These are phyloP conservation scores for Ptychadena robeensis DNA, from an alignment of 2,797 vertebrate genomes.

Conservation along the genomic window DNA sequence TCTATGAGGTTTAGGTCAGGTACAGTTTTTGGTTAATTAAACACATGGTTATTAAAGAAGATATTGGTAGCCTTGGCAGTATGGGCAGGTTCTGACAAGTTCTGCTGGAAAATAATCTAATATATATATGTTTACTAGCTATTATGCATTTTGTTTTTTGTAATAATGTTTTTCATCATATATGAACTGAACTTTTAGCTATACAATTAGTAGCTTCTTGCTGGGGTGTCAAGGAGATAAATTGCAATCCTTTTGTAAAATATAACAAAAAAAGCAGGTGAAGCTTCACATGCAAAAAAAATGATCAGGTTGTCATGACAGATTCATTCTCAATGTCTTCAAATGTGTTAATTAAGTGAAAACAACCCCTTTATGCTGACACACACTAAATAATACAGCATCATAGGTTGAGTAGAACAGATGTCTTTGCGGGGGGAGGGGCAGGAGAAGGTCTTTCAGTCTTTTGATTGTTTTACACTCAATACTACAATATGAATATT, in stretches of 20 bases:
- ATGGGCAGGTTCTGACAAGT: no score
- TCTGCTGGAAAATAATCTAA: no score
- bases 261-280: slow-evolving; percentile 6
- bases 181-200: no score
- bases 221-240: neutral
- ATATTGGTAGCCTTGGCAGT: no score
- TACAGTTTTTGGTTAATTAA: no score
- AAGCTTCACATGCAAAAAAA: slow-evolving; percentile 45
- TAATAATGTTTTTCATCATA: no score
- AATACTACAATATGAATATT: neutral
- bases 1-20: no score
- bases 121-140: no score
- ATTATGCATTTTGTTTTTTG: no score
- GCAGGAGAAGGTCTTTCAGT: neutral
- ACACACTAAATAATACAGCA: slow-evolving; percentile 58
- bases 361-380: slow-evolving; percentile 44
- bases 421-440: slow-evolving; percentile 46
- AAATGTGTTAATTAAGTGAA: slow-evolving; percentile 60
- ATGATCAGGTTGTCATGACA: slow-evolving; percentile 44
- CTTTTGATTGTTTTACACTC: no score
- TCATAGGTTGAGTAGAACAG: slow-evolving; percentile 52
- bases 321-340: slow-evolving; percentile 43
- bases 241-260: neutral
- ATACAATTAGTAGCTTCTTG: neutral
- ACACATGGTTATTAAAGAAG: no score